Conservation (phyloP, 1,140 invertebrate genomes). For the Saccostrea cuccullata region DNA sequence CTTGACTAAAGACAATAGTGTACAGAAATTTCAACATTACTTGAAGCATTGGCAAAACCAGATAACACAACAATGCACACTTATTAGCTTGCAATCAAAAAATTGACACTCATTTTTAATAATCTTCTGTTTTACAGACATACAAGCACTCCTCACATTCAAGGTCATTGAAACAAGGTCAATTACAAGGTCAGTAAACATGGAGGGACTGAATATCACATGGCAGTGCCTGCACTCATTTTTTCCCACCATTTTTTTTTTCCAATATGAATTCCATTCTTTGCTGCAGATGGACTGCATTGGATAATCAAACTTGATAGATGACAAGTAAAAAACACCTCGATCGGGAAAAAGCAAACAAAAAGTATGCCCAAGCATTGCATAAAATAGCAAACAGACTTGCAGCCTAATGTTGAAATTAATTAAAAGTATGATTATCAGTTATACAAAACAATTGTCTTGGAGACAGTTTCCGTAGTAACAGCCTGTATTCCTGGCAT, state of each 20-base stretch:
- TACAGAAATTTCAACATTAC: slow-evolving; percentile 8
- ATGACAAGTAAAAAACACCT: background rate
- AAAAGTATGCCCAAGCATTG: slow-evolving; percentile 30
- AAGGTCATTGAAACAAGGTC: slow-evolving; percentile 14
- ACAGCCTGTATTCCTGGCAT: slow-evolving; percentile 14
- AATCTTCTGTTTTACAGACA: slow-evolving; percentile 20
- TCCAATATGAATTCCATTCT: background rate
- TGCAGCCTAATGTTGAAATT: slow-evolving; percentile 11
- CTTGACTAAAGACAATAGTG: slow-evolving; percentile 34
- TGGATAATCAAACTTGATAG: background rate
- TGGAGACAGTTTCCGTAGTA: slow-evolving; percentile 20
- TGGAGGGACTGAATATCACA: slow-evolving; percentile 35
- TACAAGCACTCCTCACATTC: slow-evolving; percentile 19
- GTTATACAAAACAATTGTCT: background rate
- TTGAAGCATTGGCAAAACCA: slow-evolving; percentile 18
- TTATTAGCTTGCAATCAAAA: slow-evolving; percentile 34
- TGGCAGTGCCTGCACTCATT: slow-evolving; percentile 34
- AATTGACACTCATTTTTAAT: slow-evolving; percentile 17
- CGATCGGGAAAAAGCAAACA: slow-evolving; percentile 29
- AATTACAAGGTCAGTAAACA: slow-evolving; percentile 14
- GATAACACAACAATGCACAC: slow-evolving; percentile 30
- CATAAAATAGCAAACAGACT: slow-evolving; percentile 2
- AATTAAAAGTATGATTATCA: slow-evolving; percentile 2
- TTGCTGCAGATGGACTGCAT: background rate
- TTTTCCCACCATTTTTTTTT: background rate